Conservation (phyloP, 2,888 invertebrate species). For the Elegia similella region DNA sequence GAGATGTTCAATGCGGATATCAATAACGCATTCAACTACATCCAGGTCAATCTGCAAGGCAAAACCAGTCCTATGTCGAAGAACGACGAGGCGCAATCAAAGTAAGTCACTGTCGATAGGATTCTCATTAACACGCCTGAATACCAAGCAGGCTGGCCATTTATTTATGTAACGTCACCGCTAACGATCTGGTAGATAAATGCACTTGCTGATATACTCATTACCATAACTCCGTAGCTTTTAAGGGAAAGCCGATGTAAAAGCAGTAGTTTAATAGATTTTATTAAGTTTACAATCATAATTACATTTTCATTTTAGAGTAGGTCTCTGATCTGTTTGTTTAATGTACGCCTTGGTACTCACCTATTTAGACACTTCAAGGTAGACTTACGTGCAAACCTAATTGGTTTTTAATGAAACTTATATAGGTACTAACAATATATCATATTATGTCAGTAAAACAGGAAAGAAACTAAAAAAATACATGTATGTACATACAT, state of each 20-base stretch:
- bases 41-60: conserved; percentile 88
- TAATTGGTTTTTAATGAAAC: no score
- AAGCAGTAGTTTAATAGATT: not conserved
- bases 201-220: conserved; percentile 8
- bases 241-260: not conserved
- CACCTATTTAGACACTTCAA: no score
- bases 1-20: conserved; percentile 86
- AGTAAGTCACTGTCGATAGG: conserved; percentile 77
- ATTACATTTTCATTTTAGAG: no score
- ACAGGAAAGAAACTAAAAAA: no score
- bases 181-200: conserved; percentile 21
- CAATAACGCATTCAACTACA: conserved; percentile 87
- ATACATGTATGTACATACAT: no score
- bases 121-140: conserved; percentile 22
- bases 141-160: conserved; percentile 15
- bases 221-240: conserved; percentile 6
- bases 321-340: no score
- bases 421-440: no score
- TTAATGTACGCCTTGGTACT: no score
- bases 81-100: conserved; percentile 87
- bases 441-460: no score
- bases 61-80: conserved; percentile 86
- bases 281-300: not conserved
- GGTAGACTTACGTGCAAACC: no score
- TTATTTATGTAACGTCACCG: conserved; percentile 21